Base-by-base conservation (phyloP, 2,113 vertebrate genomes). In the Phylloscopus trochiloides region DNA sequence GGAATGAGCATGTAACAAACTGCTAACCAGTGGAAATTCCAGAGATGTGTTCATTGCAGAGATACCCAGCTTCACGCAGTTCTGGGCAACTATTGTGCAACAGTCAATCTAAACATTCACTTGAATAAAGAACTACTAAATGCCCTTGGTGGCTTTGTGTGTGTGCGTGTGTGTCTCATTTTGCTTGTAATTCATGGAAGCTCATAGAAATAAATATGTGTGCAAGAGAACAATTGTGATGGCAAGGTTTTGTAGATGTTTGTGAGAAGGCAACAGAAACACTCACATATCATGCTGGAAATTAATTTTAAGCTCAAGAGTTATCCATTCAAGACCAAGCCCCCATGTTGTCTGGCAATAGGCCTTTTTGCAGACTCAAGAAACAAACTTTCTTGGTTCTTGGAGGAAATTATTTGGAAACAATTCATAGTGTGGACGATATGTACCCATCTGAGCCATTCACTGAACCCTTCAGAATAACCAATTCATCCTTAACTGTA, bases 31-130 rank as follows among this genome's bases (percentile, higher is more conserved):
- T 90, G 76, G 57, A 93, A 93, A 90, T 93, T 93, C 74, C 90
- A 94, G 66, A 94, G 48, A 77, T 90, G 59, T 65, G 66, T 96
- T 93, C 90, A 86, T 52, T 83, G 59, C 88, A 83, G 59, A 88
- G 72, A 83, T 48, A 77, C 32, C 72, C 68, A 68, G 72, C 48
- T 86, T n/a, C 29, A 25, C 3, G 8, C 29, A 80, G 31, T 86
- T 92, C 43, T 50, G 42, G n/a, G 50, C n/a, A 86, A 57, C 36
- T 88, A 4, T 40, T 63, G 61, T 90, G 25, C 45, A 90, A 84
- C 40, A 59, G 67, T 79, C 1, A 1, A 73, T 79, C 45, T 90
- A 88, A 95, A 83, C 12, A 71, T 31, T 87, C 22, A 62, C 24
- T 90, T 74, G 59, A 95, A 88, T 71, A 71, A 94, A 83, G 24